Conservation (phyloP, 37 sponge, comb jelly and placozoan species). For the Halichondria panicea region DNA sequence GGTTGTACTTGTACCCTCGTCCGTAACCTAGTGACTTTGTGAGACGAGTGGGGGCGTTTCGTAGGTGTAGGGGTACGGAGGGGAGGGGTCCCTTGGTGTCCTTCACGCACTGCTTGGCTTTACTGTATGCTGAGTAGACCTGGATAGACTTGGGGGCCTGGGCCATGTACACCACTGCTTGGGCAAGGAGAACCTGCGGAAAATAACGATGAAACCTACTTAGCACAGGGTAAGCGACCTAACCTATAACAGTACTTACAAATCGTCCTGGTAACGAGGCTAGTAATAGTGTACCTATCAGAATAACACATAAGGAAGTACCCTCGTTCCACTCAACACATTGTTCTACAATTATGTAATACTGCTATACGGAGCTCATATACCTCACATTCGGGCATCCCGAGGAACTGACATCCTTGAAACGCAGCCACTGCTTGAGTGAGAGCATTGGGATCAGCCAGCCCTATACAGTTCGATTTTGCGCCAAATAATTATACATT, state of each 20-base stretch:
- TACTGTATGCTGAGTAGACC: conserved; percentile 32
- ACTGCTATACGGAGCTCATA: too few relatives aligned
- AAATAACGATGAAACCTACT: background rate
- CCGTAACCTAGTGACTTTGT: conserved; percentile 52
- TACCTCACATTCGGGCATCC: conserved; percentile 65
- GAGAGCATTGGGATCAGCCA: conserved; percentile 55
- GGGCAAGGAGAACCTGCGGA: conserved; percentile 41
- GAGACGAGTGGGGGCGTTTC: conserved; percentile 57
- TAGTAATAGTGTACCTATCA: too few relatives aligned
- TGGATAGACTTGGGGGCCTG: conserved; percentile 50
- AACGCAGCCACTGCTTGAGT: conserved; percentile 48
- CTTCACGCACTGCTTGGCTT: conserved; percentile 19
- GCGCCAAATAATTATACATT: background rate
- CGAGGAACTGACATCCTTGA: conserved; percentile 54
- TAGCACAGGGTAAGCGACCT: too few relatives aligned
- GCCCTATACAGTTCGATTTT: conserved; percentile 8
- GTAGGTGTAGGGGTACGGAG: conserved; percentile 51
- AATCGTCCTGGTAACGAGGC: too few relatives aligned
- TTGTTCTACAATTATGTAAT: too few relatives aligned
- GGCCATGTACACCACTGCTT: conserved; percentile 64
- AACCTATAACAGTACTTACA: too few relatives aligned
- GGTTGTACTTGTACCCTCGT: conserved; percentile 59
- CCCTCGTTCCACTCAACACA: too few relatives aligned
- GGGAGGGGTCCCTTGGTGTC: conserved; percentile 37
- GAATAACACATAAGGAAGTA: too few relatives aligned